Base-by-base conservation (phyloP, 92 coral and sea anemone genomes). In the Actinostola sp. region DNA sequence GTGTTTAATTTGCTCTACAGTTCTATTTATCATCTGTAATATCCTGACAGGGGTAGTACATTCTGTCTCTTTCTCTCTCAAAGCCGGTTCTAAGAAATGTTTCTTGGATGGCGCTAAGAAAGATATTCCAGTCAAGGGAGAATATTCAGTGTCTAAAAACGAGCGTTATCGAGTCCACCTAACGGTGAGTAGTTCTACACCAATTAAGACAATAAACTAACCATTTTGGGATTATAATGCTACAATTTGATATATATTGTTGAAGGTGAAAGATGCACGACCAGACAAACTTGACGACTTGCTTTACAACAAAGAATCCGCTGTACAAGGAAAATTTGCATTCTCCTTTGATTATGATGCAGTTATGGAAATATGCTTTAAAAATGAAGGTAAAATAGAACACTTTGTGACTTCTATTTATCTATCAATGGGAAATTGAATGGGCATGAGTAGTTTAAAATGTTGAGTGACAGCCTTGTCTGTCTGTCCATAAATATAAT, bases 281-380 rank as follows among this genome's bases (percentile, higher is more conserved):
- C 62, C 72, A 29, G 53, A 35, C 24, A 50, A 49, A 9, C 96
- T 51, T 1, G 59, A 68, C 21, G 74, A 95, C 67, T 81, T 95
- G 48, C 71, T 95, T 23, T 95, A 85, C 71, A 92, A 88, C 71
- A 95, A 83, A 74, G 99, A 95, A 31, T 88, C 85, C 6, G 99
- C 99, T 0, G 76, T 83, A 1, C 79, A 83, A 58, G 99, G 97
- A 30, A 95, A 95, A 68, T 95, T 95, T 86, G 99, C 99, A 23
- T 95, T 95, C 54, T 88, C 99, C 29, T 92, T 97, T 29, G 99
- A 95, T 50, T 92, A 88, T 61, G 94, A 95, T 72, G 99, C 90
- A 57, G 89, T 91, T 84, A 92, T 88, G 80, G 88, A 92, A 72
- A 87, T 95, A 0, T 95, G 99, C 73, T 76, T 95, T 50, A 75